phyloP scores from a whole-genome alignment of 2,113 vertebrate species.

The Coreoperca whiteheadi region DNA sequence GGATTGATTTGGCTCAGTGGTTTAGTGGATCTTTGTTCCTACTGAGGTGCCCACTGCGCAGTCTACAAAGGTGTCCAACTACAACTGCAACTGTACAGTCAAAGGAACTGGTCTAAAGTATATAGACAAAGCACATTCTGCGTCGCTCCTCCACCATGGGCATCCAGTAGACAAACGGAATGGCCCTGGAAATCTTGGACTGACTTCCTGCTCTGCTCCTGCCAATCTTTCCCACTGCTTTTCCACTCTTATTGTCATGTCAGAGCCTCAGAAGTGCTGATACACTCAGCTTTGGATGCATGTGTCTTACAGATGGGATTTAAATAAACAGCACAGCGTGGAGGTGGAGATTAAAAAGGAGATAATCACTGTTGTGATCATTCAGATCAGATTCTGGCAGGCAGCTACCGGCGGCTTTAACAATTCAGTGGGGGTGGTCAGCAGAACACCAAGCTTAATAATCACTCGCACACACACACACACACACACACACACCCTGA shows the following conservation, averaged over 20 bases:
- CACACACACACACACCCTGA: background rate
- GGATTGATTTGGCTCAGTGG: too few relatives aligned
- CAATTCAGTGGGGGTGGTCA: too few relatives aligned
- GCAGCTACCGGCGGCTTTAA: too few relatives aligned
- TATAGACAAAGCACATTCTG: too few relatives aligned
- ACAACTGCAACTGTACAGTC: too few relatives aligned
- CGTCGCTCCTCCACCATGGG: too few relatives aligned
- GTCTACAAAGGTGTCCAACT: too few relatives aligned
- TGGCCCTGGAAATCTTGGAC: background rate
- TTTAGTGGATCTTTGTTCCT: too few relatives aligned
- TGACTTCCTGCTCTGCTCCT: too few relatives aligned
- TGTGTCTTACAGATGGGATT: slow-evolving; percentile 30
- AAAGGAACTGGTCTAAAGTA: too few relatives aligned
- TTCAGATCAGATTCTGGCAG: slow-evolving; percentile 30
- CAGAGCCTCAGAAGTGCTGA: slow-evolving; percentile 13
- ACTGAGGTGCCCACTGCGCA: too few relatives aligned
- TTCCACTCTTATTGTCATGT: background rate
- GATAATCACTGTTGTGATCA: slow-evolving; percentile 55
- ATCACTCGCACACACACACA: background rate
- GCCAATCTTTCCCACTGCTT: background rate
- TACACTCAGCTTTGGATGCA: slow-evolving; percentile 9
- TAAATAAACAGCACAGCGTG: background rate
- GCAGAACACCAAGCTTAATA: background rate
- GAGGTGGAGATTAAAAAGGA: background rate
- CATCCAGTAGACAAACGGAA: background rate